Conservation (phyloP, 2,797 vertebrate species). For the Gallinago nigripennis region DNA sequence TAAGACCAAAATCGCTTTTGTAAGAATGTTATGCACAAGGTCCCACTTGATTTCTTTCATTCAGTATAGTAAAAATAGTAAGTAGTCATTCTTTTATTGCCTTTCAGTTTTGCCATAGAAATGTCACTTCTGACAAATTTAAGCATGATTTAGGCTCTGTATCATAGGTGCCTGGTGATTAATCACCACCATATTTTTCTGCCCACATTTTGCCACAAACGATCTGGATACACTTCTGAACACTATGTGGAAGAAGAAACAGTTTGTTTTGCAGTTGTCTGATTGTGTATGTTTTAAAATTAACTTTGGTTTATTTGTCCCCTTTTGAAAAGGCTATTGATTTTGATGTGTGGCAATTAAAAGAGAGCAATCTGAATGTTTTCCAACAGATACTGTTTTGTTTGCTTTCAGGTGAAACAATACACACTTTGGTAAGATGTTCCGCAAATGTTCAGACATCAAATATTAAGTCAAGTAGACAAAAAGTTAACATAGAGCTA, state of each 20-base stretch:
- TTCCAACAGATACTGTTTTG: not conserved
- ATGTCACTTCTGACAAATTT: not conserved
- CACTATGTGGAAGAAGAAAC: not conserved
- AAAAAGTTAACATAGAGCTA: not conserved
- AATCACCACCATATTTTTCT: not conserved
- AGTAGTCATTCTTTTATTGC: not conserved
- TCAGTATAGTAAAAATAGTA: not conserved
- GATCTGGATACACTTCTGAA: not conserved
- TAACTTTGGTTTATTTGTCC: not conserved
- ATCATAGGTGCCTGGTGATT: conserved; percentile 11
- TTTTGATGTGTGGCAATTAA: not conserved
- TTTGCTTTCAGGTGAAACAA: not conserved
- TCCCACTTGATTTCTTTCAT: not conserved
- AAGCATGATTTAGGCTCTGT: not conserved
- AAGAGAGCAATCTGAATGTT: not conserved
- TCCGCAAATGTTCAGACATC: not conserved
- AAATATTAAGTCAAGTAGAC: not conserved
- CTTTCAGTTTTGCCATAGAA: not conserved
- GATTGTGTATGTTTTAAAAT: not conserved
- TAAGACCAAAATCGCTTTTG: conserved; percentile 34
- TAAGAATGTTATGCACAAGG: not conserved
- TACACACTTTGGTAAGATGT: not conserved
- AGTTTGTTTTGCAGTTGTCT: not conserved
- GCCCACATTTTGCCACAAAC: not conserved
- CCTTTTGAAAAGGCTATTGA: not conserved